Percentiles rank a stretch among this genome's conserved stretches.
These are phyloP conservation scores for Bombylius discolor DNA, from an alignment of 2,888 invertebrate genomes.

Conservation along the genomic window DNA sequence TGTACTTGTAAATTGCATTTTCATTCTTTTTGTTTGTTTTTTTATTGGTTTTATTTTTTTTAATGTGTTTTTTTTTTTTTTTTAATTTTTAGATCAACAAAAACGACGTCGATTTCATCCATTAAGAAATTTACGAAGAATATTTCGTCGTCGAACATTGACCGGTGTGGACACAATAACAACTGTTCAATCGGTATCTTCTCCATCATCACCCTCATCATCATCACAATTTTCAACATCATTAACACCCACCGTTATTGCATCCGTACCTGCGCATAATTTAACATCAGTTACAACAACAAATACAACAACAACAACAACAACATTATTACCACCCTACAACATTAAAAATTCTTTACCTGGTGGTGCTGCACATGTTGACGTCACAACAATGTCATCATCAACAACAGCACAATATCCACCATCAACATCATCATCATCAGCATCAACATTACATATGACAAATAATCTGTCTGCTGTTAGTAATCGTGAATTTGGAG, in stretches of 20 bases:
- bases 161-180: slow-evolving; percentile 22
- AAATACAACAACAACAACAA: slow-evolving; percentile 5
- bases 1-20: too few relatives aligned
- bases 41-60: neutral
- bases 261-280: slow-evolving; percentile 14
- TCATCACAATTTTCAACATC: slow-evolving; percentile 15
- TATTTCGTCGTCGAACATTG: slow-evolving; percentile 35
- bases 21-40: neutral
- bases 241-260: slow-evolving; percentile 13
- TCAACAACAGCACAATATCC: neutral
- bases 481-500: too few relatives aligned
- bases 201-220: slow-evolving; percentile 25
- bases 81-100: slow-evolving; percentile 26
- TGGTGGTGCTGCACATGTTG: slow-evolving; percentile 13
- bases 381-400: slow-evolving; percentile 10
- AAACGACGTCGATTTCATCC: slow-evolving; percentile 36
- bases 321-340: slow-evolving; percentile 13
- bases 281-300: slow-evolving; percentile 6
- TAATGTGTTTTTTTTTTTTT: slow-evolving; percentile 2
- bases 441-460: too few relatives aligned
- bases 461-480: too few relatives aligned
- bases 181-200: slow-evolving; percentile 18
- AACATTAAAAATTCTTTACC: slow-evolving; percentile 12
- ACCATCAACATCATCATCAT: neutral
- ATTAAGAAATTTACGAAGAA: slow-evolving; percentile 33